phyloP scores from a whole-genome alignment of 2,797 vertebrate genomes.

The Allobates femoralis region DNA sequence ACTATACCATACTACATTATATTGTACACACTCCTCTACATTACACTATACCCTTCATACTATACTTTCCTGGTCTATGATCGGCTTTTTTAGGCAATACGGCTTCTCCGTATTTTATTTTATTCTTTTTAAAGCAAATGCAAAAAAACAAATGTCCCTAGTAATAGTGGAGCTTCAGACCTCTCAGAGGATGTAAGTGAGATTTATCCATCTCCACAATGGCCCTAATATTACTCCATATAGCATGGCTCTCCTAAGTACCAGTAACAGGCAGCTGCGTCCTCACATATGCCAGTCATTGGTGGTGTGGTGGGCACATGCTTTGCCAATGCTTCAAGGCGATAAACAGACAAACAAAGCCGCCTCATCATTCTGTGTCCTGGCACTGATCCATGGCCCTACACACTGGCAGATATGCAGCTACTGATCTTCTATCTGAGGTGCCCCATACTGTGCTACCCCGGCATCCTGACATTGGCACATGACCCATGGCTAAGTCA shows the following conservation, averaged over 20 bases:
- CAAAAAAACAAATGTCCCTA: no score
- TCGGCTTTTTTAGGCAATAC: neutral
- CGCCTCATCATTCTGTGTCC: no score
- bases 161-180: no score
- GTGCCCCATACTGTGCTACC: neutral
- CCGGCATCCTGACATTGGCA: neutral
- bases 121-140: no score
- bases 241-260: neutral
- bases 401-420: no score
- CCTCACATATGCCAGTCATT: neutral
- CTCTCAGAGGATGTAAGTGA: no score
- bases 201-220: neutral
- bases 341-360: no score
- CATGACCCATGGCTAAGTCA: neutral
- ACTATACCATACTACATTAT: neutral
- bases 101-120: neutral
- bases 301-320: neutral
- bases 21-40: neutral
- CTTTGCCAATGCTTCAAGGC: no score
- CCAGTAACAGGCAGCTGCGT: neutral
- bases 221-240: neutral
- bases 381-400: neutral
- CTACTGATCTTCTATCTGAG: neutral
- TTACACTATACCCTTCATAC: neutral
- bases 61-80: neutral